Evolutionary conservation across 2,113 vertebrate species (phyloP).

Genomic region (Agapornis roseicollis): DNA sequence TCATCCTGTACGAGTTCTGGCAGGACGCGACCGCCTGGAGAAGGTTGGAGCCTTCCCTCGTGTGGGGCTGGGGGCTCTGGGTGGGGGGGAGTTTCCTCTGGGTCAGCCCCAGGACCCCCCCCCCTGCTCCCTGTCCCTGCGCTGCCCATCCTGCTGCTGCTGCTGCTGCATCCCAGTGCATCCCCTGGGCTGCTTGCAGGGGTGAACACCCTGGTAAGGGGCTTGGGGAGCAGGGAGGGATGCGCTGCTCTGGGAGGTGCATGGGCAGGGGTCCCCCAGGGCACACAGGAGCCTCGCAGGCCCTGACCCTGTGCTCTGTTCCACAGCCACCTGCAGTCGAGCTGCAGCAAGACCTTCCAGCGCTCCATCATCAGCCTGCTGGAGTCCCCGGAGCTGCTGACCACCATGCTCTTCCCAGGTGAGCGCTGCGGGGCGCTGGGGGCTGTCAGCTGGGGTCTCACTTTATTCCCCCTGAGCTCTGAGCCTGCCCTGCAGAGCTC

Average conservation of each 20-base stretch:
- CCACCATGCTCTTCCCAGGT: slow-evolving; percentile 94
- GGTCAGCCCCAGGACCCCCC: neutral
- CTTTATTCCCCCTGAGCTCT: neutral
- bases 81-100: neutral
- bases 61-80: neutral
- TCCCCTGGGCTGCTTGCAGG: rapidly evolving
- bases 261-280: neutral
- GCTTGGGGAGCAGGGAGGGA: neutral
- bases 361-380: slow-evolving; percentile 84
- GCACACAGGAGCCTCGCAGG: neutral
- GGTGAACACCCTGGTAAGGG: neutral
- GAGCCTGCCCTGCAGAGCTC: neutral
- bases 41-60: slow-evolving; percentile 74
- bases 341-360: slow-evolving; percentile 89
- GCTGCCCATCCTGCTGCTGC: neutral
- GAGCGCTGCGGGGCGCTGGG: neutral
- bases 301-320: neutral
- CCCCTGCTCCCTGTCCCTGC: neutral
- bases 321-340: slow-evolving; percentile 88
- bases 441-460: neutral
- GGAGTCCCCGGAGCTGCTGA: slow-evolving; percentile 87
- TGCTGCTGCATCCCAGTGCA: neutral
- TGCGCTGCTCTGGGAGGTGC: neutral
- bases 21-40: slow-evolving; percentile 92
- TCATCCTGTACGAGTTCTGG: slow-evolving; percentile 94